phyloP scores from a whole-genome alignment of 1,140 invertebrate species.

The Orius insidiosus region DNA sequence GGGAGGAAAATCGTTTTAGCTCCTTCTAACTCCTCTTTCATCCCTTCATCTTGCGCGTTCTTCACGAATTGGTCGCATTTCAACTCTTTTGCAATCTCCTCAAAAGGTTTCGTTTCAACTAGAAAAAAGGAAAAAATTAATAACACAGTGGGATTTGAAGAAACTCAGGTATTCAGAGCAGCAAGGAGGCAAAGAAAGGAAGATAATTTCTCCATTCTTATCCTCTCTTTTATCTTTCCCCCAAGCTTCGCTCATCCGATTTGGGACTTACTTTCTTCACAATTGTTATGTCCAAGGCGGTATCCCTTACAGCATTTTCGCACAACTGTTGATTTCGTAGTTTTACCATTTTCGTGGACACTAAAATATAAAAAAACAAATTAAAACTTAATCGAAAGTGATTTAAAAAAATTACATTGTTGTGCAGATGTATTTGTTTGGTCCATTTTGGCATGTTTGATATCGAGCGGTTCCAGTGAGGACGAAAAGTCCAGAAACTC shows the following conservation, averaged over 20 bases:
- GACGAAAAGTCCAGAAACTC: conserved; percentile 12
- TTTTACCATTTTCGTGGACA: conserved; percentile 5
- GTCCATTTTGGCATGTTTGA: conserved; percentile 17
- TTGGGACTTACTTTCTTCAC: conserved; percentile 12
- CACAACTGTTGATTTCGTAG: conserved; percentile 11
- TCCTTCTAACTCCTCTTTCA: not conserved
- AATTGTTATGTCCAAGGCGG: conserved; percentile 5
- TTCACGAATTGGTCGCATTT: conserved; percentile 1
- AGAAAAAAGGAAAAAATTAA: not conserved
- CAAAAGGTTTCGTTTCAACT: conserved; percentile 7
- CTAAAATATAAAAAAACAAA: conserved; percentile 3
- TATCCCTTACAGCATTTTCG: conserved; percentile 14
- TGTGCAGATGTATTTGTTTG: conserved; percentile 20
- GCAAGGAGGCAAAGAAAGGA: not conserved
- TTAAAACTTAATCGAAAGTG: conserved; percentile 1
- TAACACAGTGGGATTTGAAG: not conserved
- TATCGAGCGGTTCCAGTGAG: conserved; percentile 16
- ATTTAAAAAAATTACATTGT: conserved; percentile 14
- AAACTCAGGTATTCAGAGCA: not conserved
- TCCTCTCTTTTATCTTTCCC: not conserved
- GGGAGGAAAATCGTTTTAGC: conserved; percentile 6
- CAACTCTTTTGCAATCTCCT: not conserved
- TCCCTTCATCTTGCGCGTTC: not conserved
- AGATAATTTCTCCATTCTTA: not conserved
- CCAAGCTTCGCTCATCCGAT: too few relatives aligned